phyloP scores from a whole-genome alignment of 2,888 invertebrate species.

The Dicycla oo region DNA sequence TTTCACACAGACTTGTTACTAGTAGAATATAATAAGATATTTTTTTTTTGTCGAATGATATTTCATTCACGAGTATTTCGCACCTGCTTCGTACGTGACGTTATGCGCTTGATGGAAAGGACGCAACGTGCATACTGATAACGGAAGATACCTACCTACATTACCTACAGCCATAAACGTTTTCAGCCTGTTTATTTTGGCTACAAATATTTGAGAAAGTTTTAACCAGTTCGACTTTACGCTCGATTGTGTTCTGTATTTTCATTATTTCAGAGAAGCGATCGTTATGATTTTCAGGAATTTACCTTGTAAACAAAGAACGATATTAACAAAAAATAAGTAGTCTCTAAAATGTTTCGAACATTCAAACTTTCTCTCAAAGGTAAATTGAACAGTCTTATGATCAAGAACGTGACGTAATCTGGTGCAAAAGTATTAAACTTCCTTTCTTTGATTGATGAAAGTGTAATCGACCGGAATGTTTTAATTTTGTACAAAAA shows the following conservation, averaged over 20 bases:
- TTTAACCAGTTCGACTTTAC: neutral
- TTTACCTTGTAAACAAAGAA: constrained; percentile 12
- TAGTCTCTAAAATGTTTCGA: constrained; percentile 32
- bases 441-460: constrained; percentile 59
- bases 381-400: constrained; percentile 49
- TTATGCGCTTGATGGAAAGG: constrained; percentile 72
- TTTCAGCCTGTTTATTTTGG: constrained; percentile 43
- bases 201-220: constrained; percentile 35
- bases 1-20: constrained; percentile 12
- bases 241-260: neutral
- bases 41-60: constrained; percentile 35
- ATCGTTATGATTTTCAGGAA: constrained; percentile 18
- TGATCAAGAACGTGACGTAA: constrained; percentile 61
- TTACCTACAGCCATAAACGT: constrained; percentile 32
- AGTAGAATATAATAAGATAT: constrained; percentile 8
- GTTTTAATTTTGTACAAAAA: constrained; percentile 14
- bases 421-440: constrained; percentile 57
- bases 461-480: constrained; percentile 56
- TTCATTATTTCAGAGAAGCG: constrained; percentile 4
- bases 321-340: constrained; percentile 27
- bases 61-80: constrained; percentile 66
- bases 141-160: constrained; percentile 26
- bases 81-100: constrained; percentile 79
- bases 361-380: constrained; percentile 58
- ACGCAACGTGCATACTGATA: constrained; percentile 75